These are phyloP conservation scores for Pipistrellus nathusii DNA, from an alignment of 2,797 vertebrate species.

Conservation along the genomic window DNA sequence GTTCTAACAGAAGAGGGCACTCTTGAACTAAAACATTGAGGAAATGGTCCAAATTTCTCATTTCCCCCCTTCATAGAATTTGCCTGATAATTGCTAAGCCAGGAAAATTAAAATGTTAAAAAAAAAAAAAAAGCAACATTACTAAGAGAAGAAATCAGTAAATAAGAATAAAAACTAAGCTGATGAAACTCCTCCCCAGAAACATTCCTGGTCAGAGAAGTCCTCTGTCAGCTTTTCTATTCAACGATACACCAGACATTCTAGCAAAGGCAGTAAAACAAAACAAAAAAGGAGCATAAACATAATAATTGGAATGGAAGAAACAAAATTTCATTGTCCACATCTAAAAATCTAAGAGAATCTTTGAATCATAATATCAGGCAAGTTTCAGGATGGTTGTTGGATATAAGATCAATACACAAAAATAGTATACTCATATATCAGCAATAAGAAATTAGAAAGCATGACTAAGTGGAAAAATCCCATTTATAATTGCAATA, in stretches of 20 bases:
- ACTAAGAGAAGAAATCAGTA: neutral
- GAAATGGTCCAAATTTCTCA: neutral
- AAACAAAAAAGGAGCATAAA: neutral
- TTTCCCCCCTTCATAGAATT: neutral
- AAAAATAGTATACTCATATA: neutral
- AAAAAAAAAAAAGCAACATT: constrained; percentile 19
- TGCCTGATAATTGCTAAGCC: neutral
- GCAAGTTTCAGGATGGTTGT: constrained; percentile 35
- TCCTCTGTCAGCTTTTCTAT: neutral
- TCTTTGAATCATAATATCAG: constrained; percentile 4
- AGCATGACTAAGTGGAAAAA: neutral
- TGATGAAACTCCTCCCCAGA: constrained; percentile 10
- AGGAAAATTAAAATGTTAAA: constrained; percentile 9
- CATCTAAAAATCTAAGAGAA: constrained; percentile 34
- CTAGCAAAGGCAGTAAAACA: constrained; percentile 19
- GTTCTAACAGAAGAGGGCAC: constrained; percentile 70
- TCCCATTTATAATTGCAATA: constrained; percentile 11
- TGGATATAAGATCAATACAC: constrained; percentile 66
- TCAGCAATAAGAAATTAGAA: neutral
- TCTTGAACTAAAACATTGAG: constrained; percentile 56
- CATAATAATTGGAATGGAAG: neutral
- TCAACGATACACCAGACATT: neutral
- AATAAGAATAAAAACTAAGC: constrained; percentile 49
- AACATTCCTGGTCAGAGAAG: neutral
- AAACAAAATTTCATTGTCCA: constrained; percentile 11